phyloP scores from a whole-genome alignment of 2,888 invertebrate genomes.

The Smittia aterrima region DNA sequence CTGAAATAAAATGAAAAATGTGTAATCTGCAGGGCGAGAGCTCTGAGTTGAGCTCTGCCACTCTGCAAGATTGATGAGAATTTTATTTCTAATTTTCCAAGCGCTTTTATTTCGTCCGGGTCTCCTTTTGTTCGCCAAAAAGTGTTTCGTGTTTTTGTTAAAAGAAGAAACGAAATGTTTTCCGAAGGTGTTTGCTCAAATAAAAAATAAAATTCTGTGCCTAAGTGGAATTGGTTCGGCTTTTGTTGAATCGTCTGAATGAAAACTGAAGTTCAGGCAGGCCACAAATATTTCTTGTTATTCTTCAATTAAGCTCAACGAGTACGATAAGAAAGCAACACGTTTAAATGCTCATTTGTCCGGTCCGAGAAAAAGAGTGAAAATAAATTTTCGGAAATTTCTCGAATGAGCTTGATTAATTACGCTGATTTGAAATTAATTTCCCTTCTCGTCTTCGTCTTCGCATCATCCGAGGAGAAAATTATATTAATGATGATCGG shows the following conservation, averaged over 20 bases:
- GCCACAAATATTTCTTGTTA: slow-evolving; percentile 1
- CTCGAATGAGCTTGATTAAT: not conserved
- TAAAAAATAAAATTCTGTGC: not conserved
- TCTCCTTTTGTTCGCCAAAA: not conserved
- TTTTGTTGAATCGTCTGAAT: too few species aligned
- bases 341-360: slow-evolving; percentile 40
- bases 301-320: slow-evolving; percentile 37
- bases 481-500: too few species aligned
- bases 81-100: slow-evolving; percentile 26
- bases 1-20: not conserved
- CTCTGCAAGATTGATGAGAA: slow-evolving; percentile 36
- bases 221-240: not conserved
- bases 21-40: not conserved
- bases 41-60: not conserved
- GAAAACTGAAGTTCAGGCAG: not conserved
- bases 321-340: slow-evolving; percentile 2
- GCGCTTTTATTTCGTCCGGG: not conserved
- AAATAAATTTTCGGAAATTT: not conserved
- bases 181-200: slow-evolving; percentile 6
- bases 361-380: not conserved
- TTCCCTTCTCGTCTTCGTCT: too few species aligned
- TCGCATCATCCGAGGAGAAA: too few species aligned
- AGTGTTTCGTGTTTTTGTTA: not conserved
- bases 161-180: not conserved
- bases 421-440: not conserved